A percentile compares a stretch with the other conserved stretches of the same genome.
phyloP scores from a whole-genome alignment of 2,113 vertebrate genomes.

The Gallinago undulata region DNA sequence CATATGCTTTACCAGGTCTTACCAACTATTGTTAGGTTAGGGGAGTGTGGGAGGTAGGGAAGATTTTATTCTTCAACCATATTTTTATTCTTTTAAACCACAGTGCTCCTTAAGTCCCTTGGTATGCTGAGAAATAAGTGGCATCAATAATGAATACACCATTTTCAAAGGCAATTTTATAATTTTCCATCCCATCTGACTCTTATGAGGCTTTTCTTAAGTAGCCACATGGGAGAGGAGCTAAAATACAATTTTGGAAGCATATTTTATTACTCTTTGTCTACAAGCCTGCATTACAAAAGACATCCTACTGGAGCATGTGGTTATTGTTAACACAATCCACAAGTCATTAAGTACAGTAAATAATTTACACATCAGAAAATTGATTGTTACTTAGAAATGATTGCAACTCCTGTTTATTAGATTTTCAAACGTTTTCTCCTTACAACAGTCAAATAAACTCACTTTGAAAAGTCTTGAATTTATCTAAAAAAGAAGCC shows the following conservation, averaged over 20 bases:
- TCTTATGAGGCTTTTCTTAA: background rate
- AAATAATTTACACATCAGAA: conserved; percentile 36
- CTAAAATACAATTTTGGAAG: background rate
- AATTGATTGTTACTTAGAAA: background rate
- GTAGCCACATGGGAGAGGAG: background rate
- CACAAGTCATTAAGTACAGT: conserved; percentile 20
- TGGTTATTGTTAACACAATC: conserved; percentile 4
- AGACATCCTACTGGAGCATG: background rate
- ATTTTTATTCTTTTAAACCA: background rate
- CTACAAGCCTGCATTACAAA: background rate
- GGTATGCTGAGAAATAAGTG: background rate
- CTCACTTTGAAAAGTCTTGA: background rate
- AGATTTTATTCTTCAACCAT: background rate
- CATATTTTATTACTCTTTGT: background rate
- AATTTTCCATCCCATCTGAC: background rate
- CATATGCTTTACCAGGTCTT: background rate
- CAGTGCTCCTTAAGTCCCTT: background rate
- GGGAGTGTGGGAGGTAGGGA: background rate
- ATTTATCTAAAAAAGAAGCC: background rate
- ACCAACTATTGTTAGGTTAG: background rate
- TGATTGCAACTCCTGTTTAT: background rate
- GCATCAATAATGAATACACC: background rate
- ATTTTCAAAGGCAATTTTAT: background rate
- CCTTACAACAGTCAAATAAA: background rate
- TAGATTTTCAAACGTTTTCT: background rate